Evolutionary conservation across 1,140 invertebrate genomes (phyloP).

Genomic region (Liolophura sinensis): DNA sequence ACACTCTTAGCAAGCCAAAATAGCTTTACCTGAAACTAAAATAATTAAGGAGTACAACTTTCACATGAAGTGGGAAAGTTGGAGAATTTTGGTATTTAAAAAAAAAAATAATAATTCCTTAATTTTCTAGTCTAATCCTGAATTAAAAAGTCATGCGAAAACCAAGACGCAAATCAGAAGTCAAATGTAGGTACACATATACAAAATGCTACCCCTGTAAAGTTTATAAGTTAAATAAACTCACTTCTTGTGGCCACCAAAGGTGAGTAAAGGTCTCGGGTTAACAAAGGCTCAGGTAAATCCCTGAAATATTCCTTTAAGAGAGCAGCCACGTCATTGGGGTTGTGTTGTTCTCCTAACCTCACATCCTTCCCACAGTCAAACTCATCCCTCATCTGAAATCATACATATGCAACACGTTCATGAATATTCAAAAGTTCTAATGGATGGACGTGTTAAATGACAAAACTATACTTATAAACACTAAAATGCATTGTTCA

Average conservation of each 20-base stretch:
- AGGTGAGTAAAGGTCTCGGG: conserved; percentile 82
- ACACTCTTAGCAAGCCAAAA: no score
- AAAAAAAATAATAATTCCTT: no score
- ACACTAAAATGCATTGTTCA: no score
- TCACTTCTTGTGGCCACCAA: conserved; percentile 91
- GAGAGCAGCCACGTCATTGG: conserved; percentile 89
- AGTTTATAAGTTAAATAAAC: conserved; percentile 31
- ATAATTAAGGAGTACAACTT: no score
- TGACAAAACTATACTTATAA: neutral
- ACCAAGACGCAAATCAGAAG: no score
- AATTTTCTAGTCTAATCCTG: no score
- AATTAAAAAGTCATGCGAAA: no score
- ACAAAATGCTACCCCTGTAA: no score
- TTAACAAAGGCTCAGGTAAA: conserved; percentile 88
- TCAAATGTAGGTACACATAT: no score
- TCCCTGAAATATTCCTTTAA: conserved; percentile 93
- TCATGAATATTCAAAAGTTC: neutral
- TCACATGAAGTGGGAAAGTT: no score
- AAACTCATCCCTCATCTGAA: conserved; percentile 85
- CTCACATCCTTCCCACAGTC: conserved; percentile 79
- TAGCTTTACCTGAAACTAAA: no score
- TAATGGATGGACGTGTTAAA: neutral
- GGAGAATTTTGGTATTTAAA: no score
- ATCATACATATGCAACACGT: conserved; percentile 34
- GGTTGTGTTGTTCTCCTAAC: conserved; percentile 79